A percentile compares a stretch with the other conserved stretches of the same genome.
These are phyloP conservation scores for Trachurus trachurus DNA, from an alignment of 2,797 vertebrate species.

Conservation along the genomic window DNA sequence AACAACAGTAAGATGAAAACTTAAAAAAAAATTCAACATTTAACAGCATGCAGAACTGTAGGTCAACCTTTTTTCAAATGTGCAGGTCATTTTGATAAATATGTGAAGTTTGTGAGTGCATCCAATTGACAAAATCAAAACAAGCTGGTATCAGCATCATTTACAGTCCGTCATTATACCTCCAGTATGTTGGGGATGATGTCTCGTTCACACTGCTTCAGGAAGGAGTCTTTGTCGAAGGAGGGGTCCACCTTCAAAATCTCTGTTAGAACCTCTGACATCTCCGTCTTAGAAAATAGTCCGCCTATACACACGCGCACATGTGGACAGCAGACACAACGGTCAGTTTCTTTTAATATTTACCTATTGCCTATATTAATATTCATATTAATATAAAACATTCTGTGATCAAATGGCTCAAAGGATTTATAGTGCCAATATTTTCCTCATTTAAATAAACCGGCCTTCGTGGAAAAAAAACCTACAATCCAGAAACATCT, in stretches of 20 bases:
- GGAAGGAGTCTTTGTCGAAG: slow-evolving; percentile 95
- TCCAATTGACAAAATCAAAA: neutral
- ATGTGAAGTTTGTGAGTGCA: neutral
- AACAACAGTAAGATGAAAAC: neutral
- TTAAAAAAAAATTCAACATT: neutral
- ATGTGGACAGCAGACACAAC: neutral
- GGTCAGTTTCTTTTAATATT: neutral
- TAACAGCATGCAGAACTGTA: neutral
- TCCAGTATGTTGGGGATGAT: slow-evolving; percentile 97
- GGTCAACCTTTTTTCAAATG: neutral
- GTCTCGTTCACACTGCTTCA: slow-evolving; percentile 92
- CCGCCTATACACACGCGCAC: slow-evolving; percentile 84
- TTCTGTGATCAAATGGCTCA: neutral
- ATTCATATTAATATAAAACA: neutral
- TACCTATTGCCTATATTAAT: neutral
- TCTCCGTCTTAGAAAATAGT: slow-evolving; percentile 96
- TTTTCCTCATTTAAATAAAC: neutral
- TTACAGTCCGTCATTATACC: slow-evolving; percentile 78
- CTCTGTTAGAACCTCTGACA: slow-evolving; percentile 97
- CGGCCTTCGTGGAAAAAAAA: no score
- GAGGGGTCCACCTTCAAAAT: slow-evolving; percentile 92
- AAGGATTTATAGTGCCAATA: neutral
- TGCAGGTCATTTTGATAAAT: neutral
- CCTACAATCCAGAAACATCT: no score
- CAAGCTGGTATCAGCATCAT: neutral